Conservation (phyloP, 2,113 vertebrate species). For the Callipepla squamata region DNA sequence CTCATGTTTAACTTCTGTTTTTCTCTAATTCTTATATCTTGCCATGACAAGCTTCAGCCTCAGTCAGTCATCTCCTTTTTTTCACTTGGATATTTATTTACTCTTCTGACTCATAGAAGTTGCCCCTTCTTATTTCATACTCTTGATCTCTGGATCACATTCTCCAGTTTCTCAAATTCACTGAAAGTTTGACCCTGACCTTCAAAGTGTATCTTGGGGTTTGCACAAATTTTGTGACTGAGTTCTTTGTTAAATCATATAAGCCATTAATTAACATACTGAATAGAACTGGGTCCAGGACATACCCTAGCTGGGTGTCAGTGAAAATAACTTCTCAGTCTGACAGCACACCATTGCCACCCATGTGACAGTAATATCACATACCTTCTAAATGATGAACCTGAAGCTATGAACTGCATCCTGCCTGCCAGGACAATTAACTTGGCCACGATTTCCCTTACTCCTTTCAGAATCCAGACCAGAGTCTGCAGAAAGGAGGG, state of each 20-base stretch:
- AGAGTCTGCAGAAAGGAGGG: neutral
- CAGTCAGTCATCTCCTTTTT: neutral
- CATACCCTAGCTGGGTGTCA: neutral
- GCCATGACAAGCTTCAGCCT: conserved; percentile 1
- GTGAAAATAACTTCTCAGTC: neutral
- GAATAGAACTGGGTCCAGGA: neutral
- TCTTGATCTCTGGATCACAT: neutral
- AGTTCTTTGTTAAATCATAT: neutral
- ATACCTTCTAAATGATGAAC: neutral
- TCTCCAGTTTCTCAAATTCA: neutral
- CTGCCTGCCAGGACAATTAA: neutral
- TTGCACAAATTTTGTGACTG: neutral
- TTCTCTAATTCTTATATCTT: conserved; percentile 7
- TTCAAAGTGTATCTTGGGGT: neutral
- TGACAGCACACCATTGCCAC: neutral
- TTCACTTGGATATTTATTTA: neutral
- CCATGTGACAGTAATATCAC: neutral
- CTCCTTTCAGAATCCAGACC: neutral
- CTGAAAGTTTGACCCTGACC: neutral
- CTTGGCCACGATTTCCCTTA: neutral
- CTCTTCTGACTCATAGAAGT: neutral
- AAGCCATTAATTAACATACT: neutral
- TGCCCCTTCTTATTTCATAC: neutral
- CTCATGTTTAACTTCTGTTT: conserved; percentile 10
- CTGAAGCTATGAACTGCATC: neutral